Evolutionary conservation across 2,113 vertebrate species (phyloP), one percentile per base, ranked within the genome.

Genomic region (Furnarius figulus): DNA sequence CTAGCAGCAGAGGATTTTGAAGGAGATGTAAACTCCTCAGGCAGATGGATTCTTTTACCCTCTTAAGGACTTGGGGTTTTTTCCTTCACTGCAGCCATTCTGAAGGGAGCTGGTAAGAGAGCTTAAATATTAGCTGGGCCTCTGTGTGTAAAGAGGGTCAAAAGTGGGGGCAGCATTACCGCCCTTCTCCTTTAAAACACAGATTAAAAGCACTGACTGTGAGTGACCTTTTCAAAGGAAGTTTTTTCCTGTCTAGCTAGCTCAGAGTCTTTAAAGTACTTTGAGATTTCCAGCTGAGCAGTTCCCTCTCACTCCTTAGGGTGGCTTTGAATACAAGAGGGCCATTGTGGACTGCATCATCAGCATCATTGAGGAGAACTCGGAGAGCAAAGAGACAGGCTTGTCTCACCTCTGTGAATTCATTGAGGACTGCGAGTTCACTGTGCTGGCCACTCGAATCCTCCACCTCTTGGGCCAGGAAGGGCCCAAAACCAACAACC

Each of bases 271-370:
- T 24, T 79, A 21, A 63, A 68, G 35, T 67, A 67, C 77, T 61
- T 40, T 1, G 35, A 79, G 78, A 49, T 92, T 96, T 86, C 73
- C 27, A 62, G 62, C 22, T 74, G 89, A 79, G 55, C 31, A 42
- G 9, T 94, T 91, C 49, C 39, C 8, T 27, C 82, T 87, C 68
- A 40, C 88, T 95, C 44, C 71, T 61, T 79, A 98, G 98, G 98
- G 98, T 0, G 98, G 98, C 77, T 98, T 98, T 87, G 98, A 98
- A 46, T 98, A 98, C 63, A 98, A 98, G 81, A 97, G 98, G 10
- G 98, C 98, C 85, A 98, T 98, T 0, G 98, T 98, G 76, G 98
- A 98, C 91, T 98, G 98, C 90, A 98, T 98, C 95, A 98, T 98
- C 93, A 96, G 98, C 95, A 98, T 98, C 94, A 98, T 98, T 21